Base-by-base conservation (phyloP, 2,888 invertebrate genomes). In the Carterocephalus palaemon region DNA sequence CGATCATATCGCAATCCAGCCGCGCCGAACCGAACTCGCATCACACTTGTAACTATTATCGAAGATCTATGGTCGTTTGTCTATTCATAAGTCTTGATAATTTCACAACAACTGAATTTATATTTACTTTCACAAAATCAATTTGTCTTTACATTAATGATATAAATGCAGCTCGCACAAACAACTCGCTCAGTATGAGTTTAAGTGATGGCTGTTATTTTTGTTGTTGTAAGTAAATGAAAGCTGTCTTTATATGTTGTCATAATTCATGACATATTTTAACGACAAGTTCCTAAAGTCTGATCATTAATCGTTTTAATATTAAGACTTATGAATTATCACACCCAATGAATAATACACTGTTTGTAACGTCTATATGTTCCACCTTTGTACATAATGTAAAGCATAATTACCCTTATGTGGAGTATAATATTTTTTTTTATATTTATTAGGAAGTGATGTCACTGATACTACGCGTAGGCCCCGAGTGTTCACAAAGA, bases 21-120 rank as follows among this genome's bases (percentile, higher is more conserved):
- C 90, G 92, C 65, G 92, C 92, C 57, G 85, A 84, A 55, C 90
- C 90, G 45, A 86, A 89, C 65, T 95, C 95, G 59, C 96, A 96
- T 89, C 96, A 96, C 76, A 95, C 95, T 89, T 96, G 96, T 96
- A 96, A 93, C 70, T 86, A 73, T 81, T 29, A 7, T 8, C 19
- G 13, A n/a, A 20, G 5, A 1, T 12, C 8, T 39, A 6, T 8
- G 19, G 13, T 6, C 19, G 1, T 9, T 4, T 13, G 17, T 20
- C 13, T 3, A 8, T n/a, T 17, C 26, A 9, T 24, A 32, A 24
- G 41, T 41, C 13, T 32, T 17, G 17, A 33, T 33, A 24, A n/a
- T n/a, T n/a, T n/a, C n/a, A n/a, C n/a, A n/a, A n/a, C n/a, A n/a
- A n/a, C n/a, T n/a, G n/a, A n/a, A n/a, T n/a, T n/a, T n/a, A n/a